Evolutionary conservation across 2,113 vertebrate species (phyloP).

Genomic region (Anhinga rufa): DNA sequence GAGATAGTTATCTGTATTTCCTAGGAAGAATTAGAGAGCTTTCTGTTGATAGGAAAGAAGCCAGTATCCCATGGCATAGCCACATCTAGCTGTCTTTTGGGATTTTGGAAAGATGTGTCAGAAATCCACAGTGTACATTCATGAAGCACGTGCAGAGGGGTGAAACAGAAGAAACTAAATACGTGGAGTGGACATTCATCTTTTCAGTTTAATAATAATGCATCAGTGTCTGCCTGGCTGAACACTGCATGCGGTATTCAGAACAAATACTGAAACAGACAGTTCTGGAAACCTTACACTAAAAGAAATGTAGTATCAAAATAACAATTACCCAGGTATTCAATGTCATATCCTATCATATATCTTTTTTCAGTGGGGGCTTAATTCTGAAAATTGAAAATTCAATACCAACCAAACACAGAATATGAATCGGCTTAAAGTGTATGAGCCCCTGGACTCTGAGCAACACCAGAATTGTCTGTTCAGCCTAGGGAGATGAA

Average conservation of each 20-base stretch:
- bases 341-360: not conserved
- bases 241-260: accelerated
- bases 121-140: not conserved
- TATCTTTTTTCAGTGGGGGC: not conserved
- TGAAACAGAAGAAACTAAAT: not conserved
- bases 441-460: not conserved
- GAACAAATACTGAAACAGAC: not conserved
- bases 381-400: not conserved
- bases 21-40: not conserved
- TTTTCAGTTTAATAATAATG: not conserved
- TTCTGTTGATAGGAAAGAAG: not conserved
- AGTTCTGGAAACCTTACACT: not conserved
- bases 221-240: not conserved
- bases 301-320: not conserved
- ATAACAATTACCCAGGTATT: not conserved
- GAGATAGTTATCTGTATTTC: not conserved
- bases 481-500: not conserved
- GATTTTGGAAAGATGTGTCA: not conserved
- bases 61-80: not conserved
- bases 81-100: not conserved
- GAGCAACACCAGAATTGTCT: not conserved
- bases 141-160: not conserved
- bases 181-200: accelerated
- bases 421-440: not conserved
- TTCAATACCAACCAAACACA: not conserved